A percentile compares a stretch with the other conserved stretches of the same genome.
These are phyloP conservation scores for Acanthosepion lycidas DNA, from an alignment of 2,888 invertebrate species.

Conservation along the genomic window DNA sequence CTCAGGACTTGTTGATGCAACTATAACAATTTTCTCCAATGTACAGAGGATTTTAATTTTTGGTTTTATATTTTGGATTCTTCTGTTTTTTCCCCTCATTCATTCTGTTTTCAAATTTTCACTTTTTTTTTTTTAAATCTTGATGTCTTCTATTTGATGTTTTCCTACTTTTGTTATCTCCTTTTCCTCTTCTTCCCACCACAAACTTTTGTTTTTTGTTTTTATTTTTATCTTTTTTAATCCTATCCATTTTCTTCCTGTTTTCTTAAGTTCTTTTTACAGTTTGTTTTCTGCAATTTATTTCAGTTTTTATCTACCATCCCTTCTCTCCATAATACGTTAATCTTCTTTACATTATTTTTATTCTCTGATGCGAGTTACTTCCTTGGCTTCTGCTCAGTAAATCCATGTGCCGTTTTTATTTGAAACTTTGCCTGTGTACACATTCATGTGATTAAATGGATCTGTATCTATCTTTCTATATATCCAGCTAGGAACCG, in stretches of 20 bases:
- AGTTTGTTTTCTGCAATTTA: not conserved
- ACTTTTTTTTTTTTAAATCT: not conserved
- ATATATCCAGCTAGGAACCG: not conserved
- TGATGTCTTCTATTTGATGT: too few species aligned
- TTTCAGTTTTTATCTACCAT: not conserved
- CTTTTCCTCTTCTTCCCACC: not conserved
- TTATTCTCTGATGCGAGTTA: not conserved
- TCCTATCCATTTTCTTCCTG: not conserved
- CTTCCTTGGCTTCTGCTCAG: not conserved
- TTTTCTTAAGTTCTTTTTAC: not conserved
- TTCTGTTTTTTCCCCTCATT: not conserved
- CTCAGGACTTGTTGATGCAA: not conserved
- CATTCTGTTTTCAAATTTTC: not conserved
- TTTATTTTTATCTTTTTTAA: not conserved
- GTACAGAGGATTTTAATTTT: not conserved
- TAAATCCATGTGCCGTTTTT: not conserved
- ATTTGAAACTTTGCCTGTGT: not conserved
- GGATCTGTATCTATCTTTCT: not conserved
- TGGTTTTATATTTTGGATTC: not conserved
- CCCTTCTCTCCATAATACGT: not conserved
- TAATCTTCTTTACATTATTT: not conserved
- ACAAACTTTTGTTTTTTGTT: too few species aligned
- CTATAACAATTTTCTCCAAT: not conserved
- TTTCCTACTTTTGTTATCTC: not conserved
- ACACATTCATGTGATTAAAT: not conserved